Evolutionary conservation across 2,888 invertebrate species (phyloP), one percentile per base, ranked within the genome.

Genomic region (Aphidius colemani): DNA sequence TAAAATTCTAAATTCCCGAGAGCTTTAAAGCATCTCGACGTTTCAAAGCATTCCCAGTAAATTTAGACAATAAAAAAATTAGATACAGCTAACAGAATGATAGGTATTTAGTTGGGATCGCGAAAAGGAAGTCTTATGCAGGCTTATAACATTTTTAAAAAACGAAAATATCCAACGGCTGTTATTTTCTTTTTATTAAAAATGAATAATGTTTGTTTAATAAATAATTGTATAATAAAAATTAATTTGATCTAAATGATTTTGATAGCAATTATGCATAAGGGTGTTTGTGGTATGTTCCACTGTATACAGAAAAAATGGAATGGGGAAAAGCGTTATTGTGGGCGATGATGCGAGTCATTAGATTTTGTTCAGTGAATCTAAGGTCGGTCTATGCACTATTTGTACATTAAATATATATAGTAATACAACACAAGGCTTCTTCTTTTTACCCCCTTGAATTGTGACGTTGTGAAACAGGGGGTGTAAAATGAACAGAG

Each of bases 271-370:
- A 58, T 45, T n/a, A 57, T 50, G 45, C 30, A 39, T 48, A 53
- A 40, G 57, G 40, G 57, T 10, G 44, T 18, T 51, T 58, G 48
- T 18, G 51, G 44, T 11, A 39, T 43, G 46, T 18, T 18, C 13
- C 2, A 18, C 13, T 39, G n/a, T 18, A 39, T n/a, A 56, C 18
- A 50, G 51, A 49, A 44, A 70, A 72, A 71, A 66, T 45, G 55
- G 7, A 49, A 71, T 67, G 73, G 73, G 72, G 74, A 75, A 74
- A 2, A 72, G 71, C 72, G 80, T 82, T 81, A 82, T 81, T 81
- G 81, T 79, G 78, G 72, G 77, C 80, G 78, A 70, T 75, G 77
- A 75, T 76, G 80, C 81, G 78, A 75, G 73, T 81, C 81, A 81
- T 81, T 82, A 78, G 77, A 81, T 82, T 76, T 73, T 70, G 73